These are phyloP conservation scores for Cyrtodaria siliqua DNA, from an alignment of 2,888 invertebrate species.

Conservation along the genomic window DNA sequence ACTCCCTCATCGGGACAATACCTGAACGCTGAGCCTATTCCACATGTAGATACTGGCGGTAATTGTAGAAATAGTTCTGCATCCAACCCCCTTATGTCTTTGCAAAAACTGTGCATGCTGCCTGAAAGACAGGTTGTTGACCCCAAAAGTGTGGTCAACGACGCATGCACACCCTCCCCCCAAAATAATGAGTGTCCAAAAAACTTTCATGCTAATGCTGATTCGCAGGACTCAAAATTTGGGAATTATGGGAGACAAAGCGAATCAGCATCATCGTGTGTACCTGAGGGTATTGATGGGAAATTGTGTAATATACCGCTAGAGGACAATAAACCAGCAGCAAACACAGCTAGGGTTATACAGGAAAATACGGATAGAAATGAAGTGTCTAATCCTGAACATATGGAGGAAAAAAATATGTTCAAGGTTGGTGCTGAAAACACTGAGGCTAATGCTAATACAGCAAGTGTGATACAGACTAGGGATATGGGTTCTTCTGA, in stretches of 20 bases:
- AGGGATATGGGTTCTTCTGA: too few species aligned
- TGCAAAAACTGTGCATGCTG: slow-evolving; percentile 81
- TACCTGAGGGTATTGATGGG: too few species aligned
- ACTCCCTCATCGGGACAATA: background rate
- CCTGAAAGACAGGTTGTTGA: slow-evolving; percentile 82
- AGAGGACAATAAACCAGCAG: background rate
- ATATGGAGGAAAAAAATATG: too few species aligned
- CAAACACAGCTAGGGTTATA: background rate
- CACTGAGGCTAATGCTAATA: background rate
- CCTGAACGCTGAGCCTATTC: background rate
- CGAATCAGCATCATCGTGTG: slow-evolving; percentile 15
- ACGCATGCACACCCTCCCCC: slow-evolving; percentile 74
- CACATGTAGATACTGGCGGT: slow-evolving; percentile 1
- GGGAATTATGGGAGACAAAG: slow-evolving; percentile 1
- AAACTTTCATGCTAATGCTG: slow-evolving; percentile 64
- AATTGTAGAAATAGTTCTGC: background rate
- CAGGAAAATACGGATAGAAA: too few species aligned
- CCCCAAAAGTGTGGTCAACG: slow-evolving; percentile 84
- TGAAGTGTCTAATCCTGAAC: too few species aligned
- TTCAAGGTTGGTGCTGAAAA: too few species aligned
- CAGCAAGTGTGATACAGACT: too few species aligned
- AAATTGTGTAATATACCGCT: too few species aligned
- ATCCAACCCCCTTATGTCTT: slow-evolving; percentile 80
- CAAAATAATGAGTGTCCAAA: slow-evolving; percentile 73
- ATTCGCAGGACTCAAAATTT: slow-evolving; percentile 11